Conservation (phyloP, 2,797 vertebrate genomes). For the Siniperca obscura region DNA sequence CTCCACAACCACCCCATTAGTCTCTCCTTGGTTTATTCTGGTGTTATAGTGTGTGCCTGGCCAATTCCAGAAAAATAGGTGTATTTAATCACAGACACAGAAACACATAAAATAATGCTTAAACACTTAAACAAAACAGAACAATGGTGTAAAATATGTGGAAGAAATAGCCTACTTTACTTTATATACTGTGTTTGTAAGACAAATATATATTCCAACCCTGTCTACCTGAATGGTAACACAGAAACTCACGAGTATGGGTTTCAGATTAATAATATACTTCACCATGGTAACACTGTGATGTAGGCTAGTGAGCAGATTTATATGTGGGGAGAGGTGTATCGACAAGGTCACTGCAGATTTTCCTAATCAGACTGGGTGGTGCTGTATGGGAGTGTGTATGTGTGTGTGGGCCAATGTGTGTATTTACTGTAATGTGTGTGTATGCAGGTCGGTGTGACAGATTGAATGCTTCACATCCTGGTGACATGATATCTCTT, state of each 20-base stretch:
- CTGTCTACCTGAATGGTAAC: background rate
- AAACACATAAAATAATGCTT: background rate
- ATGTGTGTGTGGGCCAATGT: background rate
- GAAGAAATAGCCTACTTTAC: background rate
- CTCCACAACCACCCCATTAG: background rate
- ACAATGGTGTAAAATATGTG: background rate
- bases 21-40: background rate
- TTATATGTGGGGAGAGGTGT: constrained; percentile 29
- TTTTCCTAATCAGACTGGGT: constrained; percentile 35
- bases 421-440: constrained; percentile 22
- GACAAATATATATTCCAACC: constrained; percentile 27
- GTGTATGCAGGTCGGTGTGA: constrained; percentile 14
- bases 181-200: constrained; percentile 4
- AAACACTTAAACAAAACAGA: background rate
- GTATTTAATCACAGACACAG: background rate
- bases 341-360: constrained; percentile 60
- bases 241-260: constrained; percentile 27
- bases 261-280: constrained; percentile 59
- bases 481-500: background rate
- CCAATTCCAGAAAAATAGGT: background rate
- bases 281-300: constrained; percentile 53
- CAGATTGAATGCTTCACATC: background rate
- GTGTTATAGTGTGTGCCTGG: background rate
- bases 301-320: constrained; percentile 40
- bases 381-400: constrained; percentile 1